A percentile compares a stretch with the other conserved stretches of the same genome.
Evolutionary conservation across 2,113 vertebrate species (phyloP).

Genomic region (Neodon shergylaensis): DNA sequence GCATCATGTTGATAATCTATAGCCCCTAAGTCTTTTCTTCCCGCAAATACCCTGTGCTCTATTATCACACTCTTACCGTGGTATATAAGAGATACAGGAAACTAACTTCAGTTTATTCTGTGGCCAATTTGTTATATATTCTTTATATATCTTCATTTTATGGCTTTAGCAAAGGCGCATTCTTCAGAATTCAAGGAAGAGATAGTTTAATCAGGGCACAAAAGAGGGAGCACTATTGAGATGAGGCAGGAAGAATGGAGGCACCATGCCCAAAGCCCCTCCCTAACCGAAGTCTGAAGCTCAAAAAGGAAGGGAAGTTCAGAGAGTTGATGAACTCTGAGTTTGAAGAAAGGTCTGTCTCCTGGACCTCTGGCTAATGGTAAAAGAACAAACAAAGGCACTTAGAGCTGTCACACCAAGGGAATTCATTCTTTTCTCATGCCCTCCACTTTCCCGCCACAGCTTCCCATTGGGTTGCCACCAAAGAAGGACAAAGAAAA

Average conservation of each 20-base stretch:
- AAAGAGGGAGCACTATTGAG: not conserved
- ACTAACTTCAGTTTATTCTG: not conserved
- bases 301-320: not conserved
- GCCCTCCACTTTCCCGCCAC: not conserved
- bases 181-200: not conserved
- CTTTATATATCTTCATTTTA: not conserved
- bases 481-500: not conserved
- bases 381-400: not conserved
- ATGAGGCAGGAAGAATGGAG: not conserved
- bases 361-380: not conserved
- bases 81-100: not conserved
- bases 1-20: not conserved
- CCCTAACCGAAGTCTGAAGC: not conserved
- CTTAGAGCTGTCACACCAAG: not conserved
- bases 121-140: not conserved
- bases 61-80: not conserved
- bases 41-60: not conserved
- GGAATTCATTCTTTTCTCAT: not conserved
- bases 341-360: not conserved
- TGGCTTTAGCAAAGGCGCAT: not conserved
- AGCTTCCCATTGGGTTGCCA: not conserved
- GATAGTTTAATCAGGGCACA: not conserved
- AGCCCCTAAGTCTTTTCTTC: not conserved
- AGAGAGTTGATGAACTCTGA: rapidly evolving
- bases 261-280: not conserved